Conservation (phyloP, 1,140 invertebrate species). For the Lutraria rhynchaena region DNA sequence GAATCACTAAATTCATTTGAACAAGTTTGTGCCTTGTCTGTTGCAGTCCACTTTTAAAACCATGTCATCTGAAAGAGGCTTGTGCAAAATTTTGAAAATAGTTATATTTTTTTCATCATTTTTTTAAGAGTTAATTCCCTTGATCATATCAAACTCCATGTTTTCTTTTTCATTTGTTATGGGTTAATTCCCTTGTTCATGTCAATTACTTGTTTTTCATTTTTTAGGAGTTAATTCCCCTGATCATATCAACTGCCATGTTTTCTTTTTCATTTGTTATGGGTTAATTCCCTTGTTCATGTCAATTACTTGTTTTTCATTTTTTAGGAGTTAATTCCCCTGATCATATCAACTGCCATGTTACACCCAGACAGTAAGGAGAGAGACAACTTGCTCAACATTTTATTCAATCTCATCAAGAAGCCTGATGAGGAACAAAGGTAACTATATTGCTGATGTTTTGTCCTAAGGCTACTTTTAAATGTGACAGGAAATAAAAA, state of each 20-base stretch:
- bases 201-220: too few relatives aligned
- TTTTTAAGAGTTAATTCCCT: slow-evolving; percentile 27
- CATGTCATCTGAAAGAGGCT: too few relatives aligned
- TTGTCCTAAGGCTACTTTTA: background rate
- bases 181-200: slow-evolving; percentile 4
- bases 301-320: too few relatives aligned
- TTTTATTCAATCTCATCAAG: slow-evolving; percentile 90
- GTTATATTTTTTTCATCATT: too few relatives aligned
- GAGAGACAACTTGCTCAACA: slow-evolving; percentile 87
- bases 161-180: background rate
- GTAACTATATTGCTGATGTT: slow-evolving; percentile 63
- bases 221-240: slow-evolving; percentile 29
- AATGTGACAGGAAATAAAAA: too few relatives aligned
- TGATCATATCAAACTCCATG: background rate
- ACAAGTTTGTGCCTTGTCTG: too few relatives aligned
- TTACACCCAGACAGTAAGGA: slow-evolving; percentile 85
- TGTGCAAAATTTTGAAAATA: too few relatives aligned
- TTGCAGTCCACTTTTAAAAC: too few relatives aligned
- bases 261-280: slow-evolving; percentile 76
- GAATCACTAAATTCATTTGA: too few relatives aligned
- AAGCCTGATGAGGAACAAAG: slow-evolving; percentile 88
- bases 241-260: background rate
- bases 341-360: slow-evolving; percentile 87
- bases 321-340: slow-evolving; percentile 87
- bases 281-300: slow-evolving; percentile 83